Evolutionary conservation across 1,140 invertebrate genomes (phyloP), one percentile per base, ranked within the genome.

Genomic region (Trialeurodes vaporariorum): DNA sequence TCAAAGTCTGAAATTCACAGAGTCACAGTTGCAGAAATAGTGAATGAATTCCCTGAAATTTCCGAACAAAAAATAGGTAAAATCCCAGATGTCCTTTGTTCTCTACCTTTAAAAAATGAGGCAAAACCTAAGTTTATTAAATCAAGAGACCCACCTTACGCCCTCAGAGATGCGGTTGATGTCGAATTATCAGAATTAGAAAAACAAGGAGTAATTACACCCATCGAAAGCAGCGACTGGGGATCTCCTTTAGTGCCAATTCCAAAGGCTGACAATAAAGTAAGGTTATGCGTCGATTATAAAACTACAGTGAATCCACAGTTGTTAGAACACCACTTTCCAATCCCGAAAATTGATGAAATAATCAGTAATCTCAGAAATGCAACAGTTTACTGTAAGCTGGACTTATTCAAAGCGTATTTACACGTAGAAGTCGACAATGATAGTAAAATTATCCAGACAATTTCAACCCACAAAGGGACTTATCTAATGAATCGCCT

Each of bases 401-500:
- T 72, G 5, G 73, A 75, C 26, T 61, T 75, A 2, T 71, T 65
- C 60, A 74, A 75, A 61, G 76, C 74, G 1, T 77, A 73, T 68
- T 62, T 73, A 61, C 74, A 78, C 34, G 1, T 77, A 2, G 40
- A 58, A 61, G 72, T 76, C 72, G 26, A 77, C 72, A 25, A 73
- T 73, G 67, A 67, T 71, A 70, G 76, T 76, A 26, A 73, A 73
- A 13, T n/a, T n/a, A n/a, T n/a, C n/a, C n/a, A n/a, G n/a, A n/a
- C n/a, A n/a, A n/a, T n/a, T n/a, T n/a, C n/a, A n/a, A n/a, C n/a
- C n/a, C n/a, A n/a, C n/a, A n/a, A n/a, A n/a, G n/a, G n/a, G n/a
- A n/a, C n/a, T n/a, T 81, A 75, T 63, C 17, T 64, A 63, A 76
- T 78, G 71, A 78, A 77, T 66, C 67, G 77, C 61, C 63, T 83